Evolutionary conservation across 1,140 invertebrate genomes (phyloP).

Genomic region (Drosophila dunni): DNA sequence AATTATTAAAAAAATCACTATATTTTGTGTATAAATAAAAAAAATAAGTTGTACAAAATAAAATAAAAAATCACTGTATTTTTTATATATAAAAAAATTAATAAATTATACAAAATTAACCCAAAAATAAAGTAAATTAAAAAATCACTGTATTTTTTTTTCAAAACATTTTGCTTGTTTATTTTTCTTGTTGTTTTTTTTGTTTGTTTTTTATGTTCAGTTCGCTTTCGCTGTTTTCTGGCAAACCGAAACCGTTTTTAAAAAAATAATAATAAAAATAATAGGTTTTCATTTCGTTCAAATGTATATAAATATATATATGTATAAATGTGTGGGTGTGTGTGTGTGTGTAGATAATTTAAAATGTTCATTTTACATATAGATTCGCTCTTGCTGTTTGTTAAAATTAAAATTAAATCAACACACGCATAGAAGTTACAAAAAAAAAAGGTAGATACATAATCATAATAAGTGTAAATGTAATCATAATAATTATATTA

Average conservation of each 20-base stretch:
- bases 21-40: too few species aligned
- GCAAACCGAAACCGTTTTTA: constrained; percentile 34
- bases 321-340: constrained; percentile 13
- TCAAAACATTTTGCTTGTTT: constrained; percentile 67
- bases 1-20: constrained; percentile 10
- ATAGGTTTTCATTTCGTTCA: constrained; percentile 30
- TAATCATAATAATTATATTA: constrained; percentile 40
- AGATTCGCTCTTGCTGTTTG: constrained; percentile 31
- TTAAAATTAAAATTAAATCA: constrained; percentile 60
- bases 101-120: too few species aligned
- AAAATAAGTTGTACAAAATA: too few species aligned
- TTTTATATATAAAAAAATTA: constrained; percentile 41
- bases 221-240: constrained; percentile 30
- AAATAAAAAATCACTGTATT: constrained; percentile 8
- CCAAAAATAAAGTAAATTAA: constrained; percentile 4
- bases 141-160: constrained; percentile 40
- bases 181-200: constrained; percentile 60
- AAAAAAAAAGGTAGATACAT: constrained; percentile 39
- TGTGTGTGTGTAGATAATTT: constrained; percentile 26
- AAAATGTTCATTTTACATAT: constrained; percentile 36
- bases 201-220: constrained; percentile 35
- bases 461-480: constrained; percentile 41
- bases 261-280: constrained; percentile 57
- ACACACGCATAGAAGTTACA: constrained; percentile 30
- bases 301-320: constrained; percentile 20